These are phyloP conservation scores for Takifugu bimaculatus DNA, from an alignment of 2,113 vertebrate species.

Conservation along the genomic window DNA sequence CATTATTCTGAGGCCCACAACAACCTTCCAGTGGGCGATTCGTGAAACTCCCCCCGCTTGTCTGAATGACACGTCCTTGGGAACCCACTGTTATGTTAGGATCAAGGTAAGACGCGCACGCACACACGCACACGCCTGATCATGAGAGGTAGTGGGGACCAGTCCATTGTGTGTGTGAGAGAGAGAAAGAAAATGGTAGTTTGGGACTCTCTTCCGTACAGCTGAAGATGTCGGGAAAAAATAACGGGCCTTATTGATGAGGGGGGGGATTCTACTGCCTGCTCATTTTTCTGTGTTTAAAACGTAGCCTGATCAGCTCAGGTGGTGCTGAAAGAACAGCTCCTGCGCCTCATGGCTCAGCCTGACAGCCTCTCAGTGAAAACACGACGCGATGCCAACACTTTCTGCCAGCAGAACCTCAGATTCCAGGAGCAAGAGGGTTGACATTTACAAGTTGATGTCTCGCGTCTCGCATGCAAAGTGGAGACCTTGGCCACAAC, in stretches of 20 bases:
- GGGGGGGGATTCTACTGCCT: conserved; percentile 10
- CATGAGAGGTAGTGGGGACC: neutral
- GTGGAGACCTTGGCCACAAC: too few relatives aligned
- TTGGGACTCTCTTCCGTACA: too few relatives aligned
- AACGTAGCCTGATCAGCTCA: conserved; percentile 21
- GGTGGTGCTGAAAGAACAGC: conserved; percentile 63
- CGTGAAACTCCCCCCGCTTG: conserved; percentile 86
- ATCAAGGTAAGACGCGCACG: conserved; percentile 80
- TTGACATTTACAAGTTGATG: too few relatives aligned
- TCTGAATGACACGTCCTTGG: conserved; percentile 90
- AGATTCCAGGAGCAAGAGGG: too few relatives aligned
- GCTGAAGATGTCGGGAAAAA: conserved; percentile 22
- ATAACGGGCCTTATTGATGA: conserved; percentile 31
- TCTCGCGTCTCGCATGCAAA: too few relatives aligned
- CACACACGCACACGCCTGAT: conserved; percentile 4
- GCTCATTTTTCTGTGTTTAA: conserved; percentile 1
- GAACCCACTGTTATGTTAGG: conserved; percentile 94
- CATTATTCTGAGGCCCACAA: conserved; percentile 78
- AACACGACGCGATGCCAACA: neutral
- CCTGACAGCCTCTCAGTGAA: conserved; percentile 9
- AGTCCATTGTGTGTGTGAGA: neutral
- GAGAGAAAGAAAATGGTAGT: neutral
- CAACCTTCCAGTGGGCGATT: conserved; percentile 83
- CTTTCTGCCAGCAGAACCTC: too few relatives aligned
- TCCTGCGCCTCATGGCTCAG: conserved; percentile 26